Evolutionary conservation across 2,113 vertebrate genomes (phyloP), one percentile per base, ranked within the genome.

Genomic region (Melanotaenia duboulayi): DNA sequence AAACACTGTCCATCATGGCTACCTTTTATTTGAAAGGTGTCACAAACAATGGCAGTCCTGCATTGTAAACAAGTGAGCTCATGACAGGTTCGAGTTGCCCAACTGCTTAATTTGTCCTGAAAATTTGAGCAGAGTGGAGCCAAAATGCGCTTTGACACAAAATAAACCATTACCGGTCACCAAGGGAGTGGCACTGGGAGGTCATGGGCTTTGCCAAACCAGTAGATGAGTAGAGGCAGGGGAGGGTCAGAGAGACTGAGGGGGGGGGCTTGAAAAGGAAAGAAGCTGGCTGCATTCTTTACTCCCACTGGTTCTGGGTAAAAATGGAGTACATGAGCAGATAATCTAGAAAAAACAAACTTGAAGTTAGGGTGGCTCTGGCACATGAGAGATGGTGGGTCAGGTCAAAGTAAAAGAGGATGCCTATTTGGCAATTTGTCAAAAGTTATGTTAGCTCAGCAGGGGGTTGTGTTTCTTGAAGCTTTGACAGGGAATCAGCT

Each of bases 51-150:
- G 82, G 94, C 85, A 92, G 79, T 82, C 88, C 89, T 48, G 92
- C 94, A 94, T 95, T 94, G 92, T 97, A 97, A 97, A 97, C 94
- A 97, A 49, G 91, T 93, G 95, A 95, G 94, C 94, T 95, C 93
- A 95, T 59, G 74, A 89, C 90, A 82, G 87, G 92, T 92, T 91
- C 57, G 78, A 87, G 87, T 90, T 89, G 81, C 89, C 84, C 87
- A 90, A 90, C 92, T 86, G 92, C 87, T 91, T 91, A 87, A 89
- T 90, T 78, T 73, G 82, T 86, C 82, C 78, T 69, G 81, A 80
- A 86, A 82, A 82, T 77, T 81, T 74, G 74, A 87, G 81, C 69
- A 28, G 71, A 76, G 78, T 80, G 58, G 46, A 74, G 90, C 84
- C 75, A 90, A 95, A 95, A 89, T 94, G 90, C 68, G 91, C 90